Evolutionary conservation across 2,113 vertebrate genomes (phyloP).

Genomic region (Ammodytes dubius): DNA sequence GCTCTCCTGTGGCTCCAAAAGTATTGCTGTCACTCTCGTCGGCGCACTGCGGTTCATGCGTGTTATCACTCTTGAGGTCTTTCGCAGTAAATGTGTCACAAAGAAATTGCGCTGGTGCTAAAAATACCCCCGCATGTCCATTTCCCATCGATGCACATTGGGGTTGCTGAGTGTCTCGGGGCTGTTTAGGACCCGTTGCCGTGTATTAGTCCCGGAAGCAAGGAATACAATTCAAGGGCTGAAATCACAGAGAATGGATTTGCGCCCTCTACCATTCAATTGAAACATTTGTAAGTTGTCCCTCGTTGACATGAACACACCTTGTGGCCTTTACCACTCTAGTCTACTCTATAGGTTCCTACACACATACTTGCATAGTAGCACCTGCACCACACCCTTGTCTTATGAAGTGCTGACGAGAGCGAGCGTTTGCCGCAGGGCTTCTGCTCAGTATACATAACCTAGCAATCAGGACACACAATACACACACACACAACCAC

Average conservation of each 20-base stretch:
- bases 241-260: conserved; percentile 18
- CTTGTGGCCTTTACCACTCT: neutral
- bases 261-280: neutral
- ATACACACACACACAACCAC: conserved; percentile 26
- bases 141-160: conserved; percentile 44
- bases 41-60: conserved; percentile 55
- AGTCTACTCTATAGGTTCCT: conserved; percentile 20
- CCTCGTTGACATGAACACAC: neutral
- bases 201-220: conserved; percentile 27
- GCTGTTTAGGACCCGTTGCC: conserved; percentile 4
- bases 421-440: conserved; percentile 8
- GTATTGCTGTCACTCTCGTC: conserved; percentile 66
- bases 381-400: conserved; percentile 50
- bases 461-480: conserved; percentile 26
- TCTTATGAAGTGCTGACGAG: conserved; percentile 47
- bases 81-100: conserved; percentile 73
- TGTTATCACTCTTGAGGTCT: conserved; percentile 72
- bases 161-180: conserved; percentile 39
- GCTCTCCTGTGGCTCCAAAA: conserved; percentile 65
- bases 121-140: conserved; percentile 70
- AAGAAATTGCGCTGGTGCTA: conserved; percentile 65
- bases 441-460: conserved; percentile 19
- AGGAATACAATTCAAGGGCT: conserved; percentile 25
- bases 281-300: neutral
- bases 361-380: neutral